Evolutionary conservation across 2,888 invertebrate genomes (phyloP).

Genomic region (Leptinotarsa rubiginosa): DNA sequence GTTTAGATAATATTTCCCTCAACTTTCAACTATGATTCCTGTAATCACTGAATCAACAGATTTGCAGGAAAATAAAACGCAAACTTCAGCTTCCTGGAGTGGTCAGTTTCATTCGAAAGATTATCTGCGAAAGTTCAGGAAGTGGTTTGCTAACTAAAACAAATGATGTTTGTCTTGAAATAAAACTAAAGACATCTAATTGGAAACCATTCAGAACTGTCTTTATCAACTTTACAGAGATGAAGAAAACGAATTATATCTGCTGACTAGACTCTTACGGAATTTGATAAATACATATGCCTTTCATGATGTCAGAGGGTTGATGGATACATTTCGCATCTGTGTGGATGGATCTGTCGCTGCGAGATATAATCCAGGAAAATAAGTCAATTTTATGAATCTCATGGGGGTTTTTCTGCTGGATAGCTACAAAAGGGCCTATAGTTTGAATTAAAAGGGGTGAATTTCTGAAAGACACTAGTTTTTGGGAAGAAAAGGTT

Average conservation of each 20-base stretch:
- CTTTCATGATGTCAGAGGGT: slow-evolving; percentile 3
- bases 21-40: background rate
- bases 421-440: too few species aligned
- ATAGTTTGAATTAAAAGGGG: too few species aligned
- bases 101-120: slow-evolving; percentile 15
- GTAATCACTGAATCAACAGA: slow-evolving; percentile 8
- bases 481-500: too few species aligned
- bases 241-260: slow-evolving; percentile 33
- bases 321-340: slow-evolving; percentile 14
- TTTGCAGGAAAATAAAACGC: slow-evolving; percentile 14
- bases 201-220: slow-evolving; percentile 32
- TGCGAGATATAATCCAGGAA: background rate
- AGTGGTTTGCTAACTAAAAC: slow-evolving; percentile 43
- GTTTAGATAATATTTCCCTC: slow-evolving; percentile 4
- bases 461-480: too few species aligned
- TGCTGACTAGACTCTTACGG: slow-evolving; percentile 2
- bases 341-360: background rate
- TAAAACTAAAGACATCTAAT: slow-evolving; percentile 35
- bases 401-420: too few species aligned
- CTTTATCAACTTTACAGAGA: slow-evolving; percentile 31
- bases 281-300: slow-evolving; percentile 15
- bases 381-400: background rate
- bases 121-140: slow-evolving; percentile 28
- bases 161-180: slow-evolving; percentile 41
- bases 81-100: slow-evolving; percentile 8